Conservation (phyloP, 2,888 invertebrate genomes). For the Aleiodes alternator region DNA sequence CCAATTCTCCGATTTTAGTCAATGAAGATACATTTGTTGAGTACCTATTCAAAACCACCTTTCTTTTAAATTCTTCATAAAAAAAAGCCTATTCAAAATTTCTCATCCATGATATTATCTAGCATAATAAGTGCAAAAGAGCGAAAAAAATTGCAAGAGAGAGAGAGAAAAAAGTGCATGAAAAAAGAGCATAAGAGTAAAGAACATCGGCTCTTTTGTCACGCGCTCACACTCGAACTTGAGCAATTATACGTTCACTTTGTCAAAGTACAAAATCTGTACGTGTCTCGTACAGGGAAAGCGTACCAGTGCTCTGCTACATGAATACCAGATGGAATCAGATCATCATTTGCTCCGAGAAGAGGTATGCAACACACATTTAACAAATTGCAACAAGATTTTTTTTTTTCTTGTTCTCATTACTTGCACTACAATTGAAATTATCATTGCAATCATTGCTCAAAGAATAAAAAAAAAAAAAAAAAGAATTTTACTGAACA, state of each 20-base stretch:
- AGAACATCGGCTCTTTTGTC: constrained; percentile 43
- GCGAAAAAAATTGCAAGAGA: not conserved
- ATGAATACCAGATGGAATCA: constrained; percentile 51
- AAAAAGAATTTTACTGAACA: not conserved
- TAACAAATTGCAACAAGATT: not conserved
- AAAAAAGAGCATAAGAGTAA: constrained; percentile 7
- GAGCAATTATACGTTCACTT: constrained; percentile 45
- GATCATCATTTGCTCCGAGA: constrained; percentile 56
- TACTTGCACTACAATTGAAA: too few relatives aligned
- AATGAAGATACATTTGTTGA: too few relatives aligned
- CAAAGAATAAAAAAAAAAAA: too few relatives aligned
- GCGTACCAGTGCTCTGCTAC: constrained; percentile 48
- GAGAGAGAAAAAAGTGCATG: constrained; percentile 22
- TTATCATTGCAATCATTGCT: too few relatives aligned
- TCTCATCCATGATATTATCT: not conserved
- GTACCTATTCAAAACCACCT: not conserved
- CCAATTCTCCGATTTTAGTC: too few relatives aligned
- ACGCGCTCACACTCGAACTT: constrained; percentile 36
- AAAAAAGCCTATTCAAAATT: not conserved
- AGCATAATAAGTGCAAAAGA: not conserved
- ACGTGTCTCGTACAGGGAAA: constrained; percentile 48
- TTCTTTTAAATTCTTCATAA: not conserved
- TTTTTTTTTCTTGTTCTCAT: not conserved
- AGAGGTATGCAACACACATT: constrained; percentile 48
- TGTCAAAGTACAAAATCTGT: constrained; percentile 40